Evolutionary conservation across 2,113 vertebrate genomes (phyloP), one percentile per base, ranked within the genome.

Genomic region (Perca flavescens): DNA sequence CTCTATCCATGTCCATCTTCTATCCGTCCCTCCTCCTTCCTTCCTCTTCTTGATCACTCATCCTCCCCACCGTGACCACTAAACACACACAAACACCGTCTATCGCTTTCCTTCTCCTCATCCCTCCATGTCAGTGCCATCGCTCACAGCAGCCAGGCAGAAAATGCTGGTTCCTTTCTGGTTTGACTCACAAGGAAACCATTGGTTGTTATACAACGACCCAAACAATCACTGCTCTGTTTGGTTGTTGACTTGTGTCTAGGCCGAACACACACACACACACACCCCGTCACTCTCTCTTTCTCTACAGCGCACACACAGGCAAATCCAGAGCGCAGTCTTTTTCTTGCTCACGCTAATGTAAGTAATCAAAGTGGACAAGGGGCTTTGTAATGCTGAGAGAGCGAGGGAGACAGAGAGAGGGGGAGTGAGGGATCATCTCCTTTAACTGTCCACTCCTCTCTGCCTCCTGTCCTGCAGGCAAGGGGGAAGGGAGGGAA

Each of bases 311-410:
- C 54, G 52, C 78, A 22, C 58, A 73, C 84, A 78, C 83, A 73
- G 76, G 54, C 74, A 17, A 73, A 79, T 75, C 79, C 70, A 69
- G 65, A 86, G 88, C 7, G 15, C 82, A 77, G 89, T 82, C 88
- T 90, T 87, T 92, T 93, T 91, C 91, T 91, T 93, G 91, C 88
- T 93, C 91, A 92, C 72, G 47, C 89, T 93, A 94, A 94, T 93
- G 93, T 92, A 92, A 93, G 86, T 94, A 94, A 94, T 94, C 86
- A 90, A 93, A 93, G 89, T 90, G 90, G 92, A 94, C 93, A 95
- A 77, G 90, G 71, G 89, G 88, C 90, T 94, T 93, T 94, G 91
- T 92, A 88, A 86, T 83, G 82, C 83, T 78, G 89, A 88, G 89
- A 76, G 91, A 78, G 88, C 25, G 6, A 50, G 88, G 14, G 66